Conservation (phyloP, 1,140 invertebrate species). For the Aphaenogaster floridana region DNA sequence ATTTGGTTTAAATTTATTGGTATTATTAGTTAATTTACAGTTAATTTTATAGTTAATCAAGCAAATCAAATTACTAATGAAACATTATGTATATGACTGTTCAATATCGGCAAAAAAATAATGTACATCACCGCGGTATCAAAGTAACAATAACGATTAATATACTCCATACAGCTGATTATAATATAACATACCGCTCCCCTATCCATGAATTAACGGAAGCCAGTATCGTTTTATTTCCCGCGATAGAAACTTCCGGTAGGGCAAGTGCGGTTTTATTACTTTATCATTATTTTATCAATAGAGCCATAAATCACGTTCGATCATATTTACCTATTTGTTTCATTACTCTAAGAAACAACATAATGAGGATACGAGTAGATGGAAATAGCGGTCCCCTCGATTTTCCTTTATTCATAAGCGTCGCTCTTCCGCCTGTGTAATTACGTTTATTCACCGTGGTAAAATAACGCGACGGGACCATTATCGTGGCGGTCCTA, state of each 20-base stretch:
- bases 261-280: constrained; percentile 17
- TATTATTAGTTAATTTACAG: background rate
- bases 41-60: constrained; percentile 9
- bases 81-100: background rate
- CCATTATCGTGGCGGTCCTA: constrained; percentile 12
- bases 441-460: constrained; percentile 18
- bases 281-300: constrained; percentile 45
- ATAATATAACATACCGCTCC: constrained; percentile 31
- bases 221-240: constrained; percentile 48
- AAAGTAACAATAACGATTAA: constrained; percentile 37
- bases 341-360: constrained; percentile 30
- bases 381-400: background rate
- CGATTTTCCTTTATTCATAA: constrained; percentile 14
- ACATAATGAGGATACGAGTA: background rate
- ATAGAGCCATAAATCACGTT: constrained; percentile 34
- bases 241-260: constrained; percentile 57
- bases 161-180: constrained; percentile 10
- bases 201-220: constrained; percentile 39
- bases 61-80: background rate
- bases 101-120: background rate
- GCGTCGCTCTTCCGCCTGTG: background rate
- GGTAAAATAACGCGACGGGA: background rate
- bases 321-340: background rate
- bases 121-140: constrained; percentile 1
- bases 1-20: background rate